Conservation (phyloP, 2,888 invertebrate species). For the Prosapia bicincta region DNA sequence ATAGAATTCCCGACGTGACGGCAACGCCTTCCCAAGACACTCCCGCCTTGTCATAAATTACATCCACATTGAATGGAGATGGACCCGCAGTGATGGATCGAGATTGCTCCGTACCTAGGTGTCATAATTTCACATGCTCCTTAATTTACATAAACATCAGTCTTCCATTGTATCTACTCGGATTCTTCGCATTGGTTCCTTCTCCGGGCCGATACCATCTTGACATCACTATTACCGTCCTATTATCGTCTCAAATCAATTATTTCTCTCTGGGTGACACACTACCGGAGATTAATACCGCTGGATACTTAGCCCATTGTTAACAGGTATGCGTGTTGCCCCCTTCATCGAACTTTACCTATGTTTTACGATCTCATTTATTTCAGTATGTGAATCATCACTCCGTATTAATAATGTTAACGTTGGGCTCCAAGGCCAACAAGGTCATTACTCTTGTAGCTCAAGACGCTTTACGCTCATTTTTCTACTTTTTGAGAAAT, state of each 20-base stretch:
- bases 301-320: neutral
- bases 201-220: neutral
- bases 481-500: no score
- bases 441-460: no score
- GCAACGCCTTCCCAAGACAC: conserved; percentile 23
- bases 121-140: conserved; percentile 4
- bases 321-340: neutral
- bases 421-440: no score
- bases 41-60: conserved; percentile 19
- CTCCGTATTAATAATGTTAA: neutral
- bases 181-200: neutral
- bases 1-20: conserved; percentile 11
- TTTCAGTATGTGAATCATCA: neutral
- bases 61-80: conserved; percentile 25
- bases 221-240: conserved; percentile 20
- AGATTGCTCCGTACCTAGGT: neutral
- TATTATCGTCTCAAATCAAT: conserved; percentile 18
- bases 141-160: conserved; percentile 18
- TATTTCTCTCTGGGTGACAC: neutral
- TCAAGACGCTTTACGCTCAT: no score
- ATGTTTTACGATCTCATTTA: neutral
- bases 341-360: neutral
- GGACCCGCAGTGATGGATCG: conserved; percentile 26
- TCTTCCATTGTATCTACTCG: neutral
- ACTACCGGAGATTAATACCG: neutral